A percentile compares a stretch with the other conserved stretches of the same genome.
phyloP scores from a whole-genome alignment of 1,140 invertebrate genomes.

The Sycobia sp. region DNA sequence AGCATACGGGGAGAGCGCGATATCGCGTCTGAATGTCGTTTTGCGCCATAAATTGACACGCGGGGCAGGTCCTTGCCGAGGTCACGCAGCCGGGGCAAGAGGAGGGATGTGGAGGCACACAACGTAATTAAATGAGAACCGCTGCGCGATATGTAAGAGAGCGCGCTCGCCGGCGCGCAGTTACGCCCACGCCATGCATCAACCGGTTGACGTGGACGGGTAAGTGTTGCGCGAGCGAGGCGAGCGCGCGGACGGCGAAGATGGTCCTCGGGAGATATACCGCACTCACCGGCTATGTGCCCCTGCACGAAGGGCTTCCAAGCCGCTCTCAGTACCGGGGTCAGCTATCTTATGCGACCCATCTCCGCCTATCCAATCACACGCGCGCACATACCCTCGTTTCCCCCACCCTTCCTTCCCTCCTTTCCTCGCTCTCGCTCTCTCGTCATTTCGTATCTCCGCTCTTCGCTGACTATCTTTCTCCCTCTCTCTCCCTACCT shows the following conservation, averaged over 20 bases:
- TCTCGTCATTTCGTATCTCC: too few relatives aligned
- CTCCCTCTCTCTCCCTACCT: too few relatives aligned
- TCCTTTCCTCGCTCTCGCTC: background rate
- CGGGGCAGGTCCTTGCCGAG: slow-evolving; percentile 19
- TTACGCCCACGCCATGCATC: slow-evolving; percentile 62
- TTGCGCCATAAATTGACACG: slow-evolving; percentile 18
- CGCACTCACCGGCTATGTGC: slow-evolving; percentile 25
- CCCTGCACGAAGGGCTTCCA: slow-evolving; percentile 17
- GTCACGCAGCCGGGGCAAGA: background rate
- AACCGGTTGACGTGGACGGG: slow-evolving; percentile 57
- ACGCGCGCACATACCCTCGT: slow-evolving; percentile 39
- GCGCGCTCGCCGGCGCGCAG: slow-evolving; percentile 46
- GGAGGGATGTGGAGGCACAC: background rate
- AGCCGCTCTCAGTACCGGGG: slow-evolving; percentile 54
- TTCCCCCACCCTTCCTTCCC: background rate
- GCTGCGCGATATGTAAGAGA: slow-evolving; percentile 39
- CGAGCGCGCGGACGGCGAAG: slow-evolving; percentile 53
- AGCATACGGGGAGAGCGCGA: too few relatives aligned
- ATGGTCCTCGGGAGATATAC: slow-evolving; percentile 60
- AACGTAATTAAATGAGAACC: slow-evolving; percentile 57
- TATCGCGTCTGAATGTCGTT: slow-evolving; percentile 13
- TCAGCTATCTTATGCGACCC: slow-evolving; percentile 62
- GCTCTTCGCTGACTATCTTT: too few relatives aligned
- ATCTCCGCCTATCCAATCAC: slow-evolving; percentile 63
- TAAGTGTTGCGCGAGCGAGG: slow-evolving; percentile 55